These are phyloP conservation scores for Mustelus asterias DNA, from an alignment of 2,113 vertebrate genomes.

Conservation along the genomic window DNA sequence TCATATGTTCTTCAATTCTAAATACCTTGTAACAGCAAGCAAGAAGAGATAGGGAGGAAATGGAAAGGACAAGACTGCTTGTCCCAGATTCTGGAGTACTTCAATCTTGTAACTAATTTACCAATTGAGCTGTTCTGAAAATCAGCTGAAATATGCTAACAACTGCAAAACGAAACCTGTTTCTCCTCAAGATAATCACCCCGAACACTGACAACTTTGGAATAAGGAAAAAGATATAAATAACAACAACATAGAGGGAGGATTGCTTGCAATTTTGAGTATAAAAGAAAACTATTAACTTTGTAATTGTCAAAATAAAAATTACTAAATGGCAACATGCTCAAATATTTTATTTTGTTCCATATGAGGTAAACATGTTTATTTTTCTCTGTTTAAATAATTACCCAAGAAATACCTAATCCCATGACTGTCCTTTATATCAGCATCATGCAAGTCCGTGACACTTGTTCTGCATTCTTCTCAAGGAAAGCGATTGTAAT, in stretches of 20 bases:
- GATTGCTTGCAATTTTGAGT: not conserved
- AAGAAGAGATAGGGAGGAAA: not conserved
- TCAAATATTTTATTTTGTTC: not conserved
- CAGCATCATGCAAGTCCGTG: not conserved
- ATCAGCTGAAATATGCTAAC: not conserved
- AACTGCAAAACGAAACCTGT: not conserved
- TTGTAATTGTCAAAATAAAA: not conserved
- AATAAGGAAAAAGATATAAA: not conserved
- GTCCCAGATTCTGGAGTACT: not conserved
- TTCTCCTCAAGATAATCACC: not conserved
- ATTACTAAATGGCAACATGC: not conserved
- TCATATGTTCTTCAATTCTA: not conserved
- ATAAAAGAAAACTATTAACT: not conserved
- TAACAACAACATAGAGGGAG: not conserved
- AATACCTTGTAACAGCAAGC: not conserved
- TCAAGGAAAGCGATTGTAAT: not conserved
- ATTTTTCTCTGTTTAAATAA: not conserved
- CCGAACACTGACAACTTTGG: not conserved
- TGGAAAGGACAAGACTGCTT: not conserved
- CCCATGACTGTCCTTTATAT: not conserved
- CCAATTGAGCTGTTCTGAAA: not conserved
- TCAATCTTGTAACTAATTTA: not conserved
- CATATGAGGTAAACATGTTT: not conserved
- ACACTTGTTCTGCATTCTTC: not conserved
- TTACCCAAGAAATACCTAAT: not conserved